Evolutionary conservation across 2,797 vertebrate species (phyloP).

Genomic region (Gambelia wislizenii): DNA sequence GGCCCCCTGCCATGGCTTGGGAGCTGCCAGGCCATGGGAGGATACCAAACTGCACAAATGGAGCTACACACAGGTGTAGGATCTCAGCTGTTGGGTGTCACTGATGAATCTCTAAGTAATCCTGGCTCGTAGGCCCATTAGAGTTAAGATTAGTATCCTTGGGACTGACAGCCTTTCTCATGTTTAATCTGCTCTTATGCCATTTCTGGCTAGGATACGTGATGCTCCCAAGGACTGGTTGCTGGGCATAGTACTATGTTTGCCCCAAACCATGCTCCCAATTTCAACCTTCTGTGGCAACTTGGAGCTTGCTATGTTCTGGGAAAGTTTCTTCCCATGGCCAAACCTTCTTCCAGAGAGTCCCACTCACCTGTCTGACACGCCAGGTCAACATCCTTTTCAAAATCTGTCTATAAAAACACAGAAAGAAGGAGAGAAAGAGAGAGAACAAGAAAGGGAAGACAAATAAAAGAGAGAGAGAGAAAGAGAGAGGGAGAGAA

Average conservation of each 20-base stretch:
- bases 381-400: constrained; percentile 98
- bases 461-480: constrained; percentile 52
- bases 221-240: not conserved
- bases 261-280: not conserved
- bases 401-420: constrained; percentile 95
- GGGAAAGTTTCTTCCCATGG: not conserved
- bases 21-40: too few relatives aligned
- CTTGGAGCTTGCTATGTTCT: too few relatives aligned
- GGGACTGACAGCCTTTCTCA: not conserved
- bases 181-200: not conserved
- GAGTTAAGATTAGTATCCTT: not conserved
- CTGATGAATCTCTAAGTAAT: too few relatives aligned
- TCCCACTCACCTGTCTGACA: constrained; percentile 94
- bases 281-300: not conserved
- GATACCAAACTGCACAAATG: too few relatives aligned
- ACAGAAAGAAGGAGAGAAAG: constrained; percentile 70
- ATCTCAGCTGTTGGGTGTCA: too few relatives aligned
- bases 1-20: too few relatives aligned
- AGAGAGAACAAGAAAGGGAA: constrained; percentile 13
- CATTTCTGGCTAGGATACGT: not conserved
- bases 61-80: too few relatives aligned
- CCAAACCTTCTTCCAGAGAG: not conserved
- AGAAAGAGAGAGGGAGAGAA: constrained; percentile 36
- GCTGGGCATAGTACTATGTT: too few relatives aligned
- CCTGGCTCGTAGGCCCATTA: not conserved